phyloP scores from a whole-genome alignment of 2,888 invertebrate species.

The Caenorhabditis panamensis region DNA sequence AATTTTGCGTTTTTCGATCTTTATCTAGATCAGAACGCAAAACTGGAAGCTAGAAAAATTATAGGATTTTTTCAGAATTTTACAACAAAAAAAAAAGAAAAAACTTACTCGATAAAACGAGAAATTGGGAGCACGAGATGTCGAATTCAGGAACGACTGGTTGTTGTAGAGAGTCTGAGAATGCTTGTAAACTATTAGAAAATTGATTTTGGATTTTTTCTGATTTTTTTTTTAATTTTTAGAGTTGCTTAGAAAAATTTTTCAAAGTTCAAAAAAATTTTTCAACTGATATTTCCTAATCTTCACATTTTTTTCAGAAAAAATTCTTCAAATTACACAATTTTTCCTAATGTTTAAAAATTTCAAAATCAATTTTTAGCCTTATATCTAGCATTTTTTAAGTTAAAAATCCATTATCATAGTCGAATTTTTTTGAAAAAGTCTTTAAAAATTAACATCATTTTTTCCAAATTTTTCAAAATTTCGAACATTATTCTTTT shows the following conservation, averaged over 20 bases:
- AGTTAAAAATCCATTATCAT: too few species aligned
- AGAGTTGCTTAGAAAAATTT: background rate
- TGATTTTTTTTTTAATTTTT: background rate
- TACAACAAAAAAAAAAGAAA: background rate
- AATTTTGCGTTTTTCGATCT: too few species aligned
- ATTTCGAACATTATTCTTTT: too few species aligned
- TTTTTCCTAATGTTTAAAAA: too few species aligned
- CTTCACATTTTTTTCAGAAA: too few species aligned
- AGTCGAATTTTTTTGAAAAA: too few species aligned
- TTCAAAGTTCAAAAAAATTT: background rate
- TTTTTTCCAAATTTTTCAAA: background rate
- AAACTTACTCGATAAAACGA: constrained; percentile 1
- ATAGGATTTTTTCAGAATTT: background rate
- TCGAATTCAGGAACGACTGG: constrained; percentile 17
- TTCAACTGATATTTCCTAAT: background rate
- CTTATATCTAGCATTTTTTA: too few species aligned
- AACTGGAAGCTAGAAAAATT: too few species aligned
- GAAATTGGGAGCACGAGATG: constrained; percentile 1
- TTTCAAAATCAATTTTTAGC: too few species aligned
- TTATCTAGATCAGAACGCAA: background rate
- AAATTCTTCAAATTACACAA: too few species aligned
- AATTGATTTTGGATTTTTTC: background rate
- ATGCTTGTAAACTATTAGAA: constrained; percentile 2
- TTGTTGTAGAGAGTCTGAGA: constrained; percentile 44
- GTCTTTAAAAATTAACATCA: background rate